Evolutionary conservation across 2,797 vertebrate genomes (phyloP).

Genomic region (Pempheris klunzingeri): DNA sequence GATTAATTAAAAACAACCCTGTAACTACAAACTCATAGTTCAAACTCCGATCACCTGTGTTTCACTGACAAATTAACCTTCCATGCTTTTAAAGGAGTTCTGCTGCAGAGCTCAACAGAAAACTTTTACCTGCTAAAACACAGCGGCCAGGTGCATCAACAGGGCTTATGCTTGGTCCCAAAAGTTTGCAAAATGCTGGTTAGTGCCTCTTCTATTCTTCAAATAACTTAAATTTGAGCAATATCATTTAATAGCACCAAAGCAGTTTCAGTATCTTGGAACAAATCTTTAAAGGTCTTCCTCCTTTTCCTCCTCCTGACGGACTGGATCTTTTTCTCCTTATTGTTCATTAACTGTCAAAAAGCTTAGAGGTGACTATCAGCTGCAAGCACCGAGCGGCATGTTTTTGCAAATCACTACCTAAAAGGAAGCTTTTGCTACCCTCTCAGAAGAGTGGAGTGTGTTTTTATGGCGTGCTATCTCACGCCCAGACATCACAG

Average conservation of each 20-base stretch:
- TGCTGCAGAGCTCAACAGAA: not conserved
- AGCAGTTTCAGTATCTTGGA: too few species aligned
- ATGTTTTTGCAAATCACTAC: not conserved
- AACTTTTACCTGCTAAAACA: not conserved
- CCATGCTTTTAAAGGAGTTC: not conserved
- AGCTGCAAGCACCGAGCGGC: constrained; percentile 2
- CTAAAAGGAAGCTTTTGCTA: not conserved
- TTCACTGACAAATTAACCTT: not conserved
- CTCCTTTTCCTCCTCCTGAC: not conserved
- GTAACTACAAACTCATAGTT: too few species aligned
- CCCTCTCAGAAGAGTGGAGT: constrained; percentile 5
- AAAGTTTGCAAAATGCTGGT: not conserved
- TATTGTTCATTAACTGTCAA: not conserved
- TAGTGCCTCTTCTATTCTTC: not conserved
- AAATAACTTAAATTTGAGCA: not conserved
- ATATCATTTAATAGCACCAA: too few species aligned
- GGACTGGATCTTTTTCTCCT: not conserved
- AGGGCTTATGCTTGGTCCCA: too few species aligned
- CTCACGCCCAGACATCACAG: constrained; percentile 61
- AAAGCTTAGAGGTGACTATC: not conserved
- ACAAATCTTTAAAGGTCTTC: too few species aligned
- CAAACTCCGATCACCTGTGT: not conserved
- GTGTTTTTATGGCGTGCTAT: constrained; percentile 28
- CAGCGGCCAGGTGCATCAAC: too few species aligned
- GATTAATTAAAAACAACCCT: not conserved